Percentiles rank a stretch among this genome's conserved stretches.
These are phyloP conservation scores for Syritta pipiens DNA, from an alignment of 2,888 invertebrate species.

Conservation along the genomic window DNA sequence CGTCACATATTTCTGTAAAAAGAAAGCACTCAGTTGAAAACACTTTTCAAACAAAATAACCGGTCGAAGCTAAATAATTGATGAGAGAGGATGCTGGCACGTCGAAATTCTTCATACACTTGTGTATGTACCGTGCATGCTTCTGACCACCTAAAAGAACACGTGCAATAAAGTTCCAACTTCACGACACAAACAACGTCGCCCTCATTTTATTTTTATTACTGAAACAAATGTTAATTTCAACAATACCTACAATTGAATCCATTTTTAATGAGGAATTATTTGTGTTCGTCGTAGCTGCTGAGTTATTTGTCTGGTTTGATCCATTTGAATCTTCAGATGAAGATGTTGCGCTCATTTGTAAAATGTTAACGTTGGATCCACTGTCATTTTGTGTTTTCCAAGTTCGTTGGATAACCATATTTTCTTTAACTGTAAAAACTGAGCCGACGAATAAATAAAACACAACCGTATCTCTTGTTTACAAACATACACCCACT, in stretches of 20 bases:
- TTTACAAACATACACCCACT: conserved; percentile 62
- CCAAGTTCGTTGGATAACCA: conserved; percentile 79
- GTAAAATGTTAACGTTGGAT: conserved; percentile 73
- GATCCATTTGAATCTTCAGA: conserved; percentile 79
- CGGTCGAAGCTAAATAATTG: no score
- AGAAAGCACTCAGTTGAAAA: not conserved
- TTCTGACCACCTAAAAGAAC: no score
- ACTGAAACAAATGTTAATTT: not conserved
- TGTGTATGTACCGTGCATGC: no score
- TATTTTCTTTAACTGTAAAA: conserved; percentile 54
- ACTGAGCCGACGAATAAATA: not conserved
- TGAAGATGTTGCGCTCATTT: conserved; percentile 74
- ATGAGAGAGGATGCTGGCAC: no score
- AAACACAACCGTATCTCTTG: conserved; percentile 1
- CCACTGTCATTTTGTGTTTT: conserved; percentile 75
- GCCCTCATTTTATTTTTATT: no score
- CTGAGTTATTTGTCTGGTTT: conserved; percentile 77
- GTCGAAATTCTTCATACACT: no score
- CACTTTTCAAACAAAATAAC: no score
- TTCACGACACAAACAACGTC: no score
- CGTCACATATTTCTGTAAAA: conserved; percentile 75
- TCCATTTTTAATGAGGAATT: conserved; percentile 54
- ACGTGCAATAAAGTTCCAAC: no score
- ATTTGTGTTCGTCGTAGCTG: conserved; percentile 73
- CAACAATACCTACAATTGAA: conserved; percentile 28